phyloP scores from a whole-genome alignment of 2,797 vertebrate genomes.

The Protonibea diacanthus region DNA sequence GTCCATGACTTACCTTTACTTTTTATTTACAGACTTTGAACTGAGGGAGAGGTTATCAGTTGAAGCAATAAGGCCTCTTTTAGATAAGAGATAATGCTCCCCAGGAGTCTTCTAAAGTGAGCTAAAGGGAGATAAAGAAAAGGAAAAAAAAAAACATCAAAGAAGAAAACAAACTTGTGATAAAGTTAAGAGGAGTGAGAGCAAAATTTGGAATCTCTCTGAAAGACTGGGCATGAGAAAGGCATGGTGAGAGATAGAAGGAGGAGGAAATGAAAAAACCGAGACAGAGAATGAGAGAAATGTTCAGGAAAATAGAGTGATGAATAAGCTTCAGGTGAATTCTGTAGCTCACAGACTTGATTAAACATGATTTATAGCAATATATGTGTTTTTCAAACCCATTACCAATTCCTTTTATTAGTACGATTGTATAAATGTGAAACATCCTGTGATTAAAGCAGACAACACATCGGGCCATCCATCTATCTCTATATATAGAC shows the following conservation, averaged over 20 bases:
- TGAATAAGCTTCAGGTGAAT: conserved; percentile 37
- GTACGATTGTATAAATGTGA: too few species aligned
- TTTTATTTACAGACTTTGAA: conserved; percentile 44
- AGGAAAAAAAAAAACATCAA: not conserved
- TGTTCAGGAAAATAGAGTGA: conserved; percentile 21
- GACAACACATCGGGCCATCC: not conserved
- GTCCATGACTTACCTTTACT: not conserved
- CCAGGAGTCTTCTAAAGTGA: conserved; percentile 41
- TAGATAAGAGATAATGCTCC: conserved; percentile 45
- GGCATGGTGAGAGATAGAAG: not conserved
- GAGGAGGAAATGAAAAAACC: conserved; percentile 20
- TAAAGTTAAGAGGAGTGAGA: conserved; percentile 16
- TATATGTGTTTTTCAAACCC: too few species aligned
- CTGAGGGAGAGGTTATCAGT: conserved; percentile 43
- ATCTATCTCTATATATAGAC: too few species aligned
- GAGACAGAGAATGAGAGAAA: conserved; percentile 27
- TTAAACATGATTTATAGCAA: too few species aligned
- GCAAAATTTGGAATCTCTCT: conserved; percentile 22
- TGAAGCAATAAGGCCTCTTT: conserved; percentile 29
- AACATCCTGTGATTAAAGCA: conserved; percentile 38
- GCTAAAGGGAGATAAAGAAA: conserved; percentile 35
- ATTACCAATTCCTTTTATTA: too few species aligned
- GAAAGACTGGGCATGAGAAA: not conserved
- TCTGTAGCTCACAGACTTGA: conserved; percentile 14
- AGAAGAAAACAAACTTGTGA: conserved; percentile 22